Evolutionary conservation across 1,140 invertebrate species (phyloP).

Genomic region (Hyphantria cunea): DNA sequence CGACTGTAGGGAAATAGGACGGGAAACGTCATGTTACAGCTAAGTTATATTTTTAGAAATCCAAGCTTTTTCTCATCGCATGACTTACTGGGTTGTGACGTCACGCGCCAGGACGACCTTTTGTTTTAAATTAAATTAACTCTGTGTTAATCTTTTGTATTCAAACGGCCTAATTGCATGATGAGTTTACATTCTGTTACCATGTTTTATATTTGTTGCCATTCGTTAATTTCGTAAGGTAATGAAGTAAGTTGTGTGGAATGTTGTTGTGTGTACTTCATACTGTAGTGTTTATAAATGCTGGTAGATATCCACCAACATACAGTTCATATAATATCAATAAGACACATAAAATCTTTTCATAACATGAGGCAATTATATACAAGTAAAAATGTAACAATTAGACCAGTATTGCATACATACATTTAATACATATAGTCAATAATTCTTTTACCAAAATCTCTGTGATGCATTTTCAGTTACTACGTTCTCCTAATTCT

Average conservation of each 20-base stretch:
- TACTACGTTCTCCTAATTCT: too few species aligned
- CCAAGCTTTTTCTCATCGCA: conserved; percentile 50
- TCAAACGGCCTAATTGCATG: neutral
- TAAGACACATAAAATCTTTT: too few species aligned
- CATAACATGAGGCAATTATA: too few species aligned
- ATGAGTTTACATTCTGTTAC: neutral
- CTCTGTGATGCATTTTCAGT: too few species aligned
- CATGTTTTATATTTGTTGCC: neutral
- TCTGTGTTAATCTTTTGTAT: conserved; percentile 2
- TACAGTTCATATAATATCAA: too few species aligned
- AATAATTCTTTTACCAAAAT: too few species aligned
- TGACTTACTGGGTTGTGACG: conserved; percentile 33
- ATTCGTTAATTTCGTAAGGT: neutral
- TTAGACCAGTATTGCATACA: too few species aligned
- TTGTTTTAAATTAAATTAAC: neutral
- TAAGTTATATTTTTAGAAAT: conserved; percentile 67
- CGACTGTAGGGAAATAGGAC: conserved; percentile 70
- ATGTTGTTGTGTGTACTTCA: neutral
- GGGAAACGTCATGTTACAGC: conserved; percentile 66
- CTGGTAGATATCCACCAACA: too few species aligned
- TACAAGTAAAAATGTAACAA: too few species aligned
- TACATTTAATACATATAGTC: too few species aligned
- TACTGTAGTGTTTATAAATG: too few species aligned
- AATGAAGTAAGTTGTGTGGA: neutral
- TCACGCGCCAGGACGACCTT: conserved; percentile 21